These are phyloP conservation scores for Hippocampus zosterae DNA, from an alignment of 2,113 vertebrate genomes.

Conservation along the genomic window DNA sequence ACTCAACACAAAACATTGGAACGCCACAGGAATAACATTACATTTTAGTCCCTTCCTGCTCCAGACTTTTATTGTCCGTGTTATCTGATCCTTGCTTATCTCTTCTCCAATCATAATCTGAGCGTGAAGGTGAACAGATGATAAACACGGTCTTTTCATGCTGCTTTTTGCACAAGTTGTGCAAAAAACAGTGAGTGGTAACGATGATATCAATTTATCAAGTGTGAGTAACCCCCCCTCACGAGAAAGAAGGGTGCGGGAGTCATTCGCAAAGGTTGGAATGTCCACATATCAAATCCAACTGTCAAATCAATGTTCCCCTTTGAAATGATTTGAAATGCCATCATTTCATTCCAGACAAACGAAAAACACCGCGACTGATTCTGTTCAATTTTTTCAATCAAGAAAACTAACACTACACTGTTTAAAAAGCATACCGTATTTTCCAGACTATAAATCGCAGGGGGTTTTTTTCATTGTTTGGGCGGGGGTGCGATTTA, in stretches of 20 bases:
- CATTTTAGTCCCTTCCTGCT: not conserved
- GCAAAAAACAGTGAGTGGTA: not conserved
- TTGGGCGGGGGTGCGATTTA: no score
- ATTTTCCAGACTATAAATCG: no score
- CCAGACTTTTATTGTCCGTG: conserved; percentile 1
- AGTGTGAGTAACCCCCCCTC: not conserved
- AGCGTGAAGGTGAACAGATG: not conserved
- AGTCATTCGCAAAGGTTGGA: not conserved
- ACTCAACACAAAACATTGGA: not conserved
- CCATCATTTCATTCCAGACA: not conserved
- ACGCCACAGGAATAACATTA: not conserved
- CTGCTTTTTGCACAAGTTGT: not conserved
- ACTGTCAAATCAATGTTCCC: not conserved
- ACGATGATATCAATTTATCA: not conserved
- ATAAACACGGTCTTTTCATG: not conserved
- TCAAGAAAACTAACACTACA: no score
- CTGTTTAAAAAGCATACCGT: no score
- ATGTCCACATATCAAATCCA: not conserved
- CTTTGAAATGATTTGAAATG: not conserved
- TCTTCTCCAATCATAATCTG: not conserved
- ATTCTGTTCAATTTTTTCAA: no score
- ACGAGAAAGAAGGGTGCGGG: not conserved
- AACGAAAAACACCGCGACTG: no score
- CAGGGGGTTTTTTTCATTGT: no score
- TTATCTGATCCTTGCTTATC: not conserved